Evolutionary conservation across 2,888 invertebrate genomes (phyloP).

Genomic region (Girardia tigrina): DNA sequence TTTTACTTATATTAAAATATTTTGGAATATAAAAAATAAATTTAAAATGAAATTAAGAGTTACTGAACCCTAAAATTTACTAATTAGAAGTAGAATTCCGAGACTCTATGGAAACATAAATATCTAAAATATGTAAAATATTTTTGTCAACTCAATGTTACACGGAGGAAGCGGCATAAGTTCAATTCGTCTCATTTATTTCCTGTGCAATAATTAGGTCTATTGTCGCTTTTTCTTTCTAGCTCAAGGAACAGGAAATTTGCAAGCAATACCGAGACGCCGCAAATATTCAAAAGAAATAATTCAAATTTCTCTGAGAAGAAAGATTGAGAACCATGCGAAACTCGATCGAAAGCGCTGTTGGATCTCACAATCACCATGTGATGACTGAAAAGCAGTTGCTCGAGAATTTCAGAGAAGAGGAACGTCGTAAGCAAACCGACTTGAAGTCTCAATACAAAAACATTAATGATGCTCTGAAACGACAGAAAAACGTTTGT

Average conservation of each 20-base stretch:
- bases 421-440: conserved; percentile 86
- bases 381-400: conserved; percentile 54
- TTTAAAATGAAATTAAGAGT: no score
- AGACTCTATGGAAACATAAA: no score
- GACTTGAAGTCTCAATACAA: conserved; percentile 93
- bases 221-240: no score
- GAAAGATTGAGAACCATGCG: conserved; percentile 53
- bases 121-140: no score
- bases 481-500: conserved; percentile 73
- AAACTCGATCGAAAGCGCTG: neutral
- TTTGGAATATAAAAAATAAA: no score
- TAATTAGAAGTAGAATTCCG: no score
- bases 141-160: no score
- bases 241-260: conserved; percentile 97
- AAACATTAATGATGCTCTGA: conserved; percentile 94
- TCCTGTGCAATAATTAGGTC: no score
- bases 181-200: no score
- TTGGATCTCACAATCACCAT: conserved; percentile 83
- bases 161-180: no score
- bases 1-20: no score
- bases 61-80: no score
- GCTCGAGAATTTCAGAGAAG: conserved; percentile 71
- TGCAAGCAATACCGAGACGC: conserved; percentile 96
- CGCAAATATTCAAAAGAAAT: conserved; percentile 92
- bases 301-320: conserved; percentile 93